Evolutionary conservation across 2,797 vertebrate genomes (phyloP), one percentile per base, ranked within the genome.

Genomic region (Sebastes kiyomatsui): DNA sequence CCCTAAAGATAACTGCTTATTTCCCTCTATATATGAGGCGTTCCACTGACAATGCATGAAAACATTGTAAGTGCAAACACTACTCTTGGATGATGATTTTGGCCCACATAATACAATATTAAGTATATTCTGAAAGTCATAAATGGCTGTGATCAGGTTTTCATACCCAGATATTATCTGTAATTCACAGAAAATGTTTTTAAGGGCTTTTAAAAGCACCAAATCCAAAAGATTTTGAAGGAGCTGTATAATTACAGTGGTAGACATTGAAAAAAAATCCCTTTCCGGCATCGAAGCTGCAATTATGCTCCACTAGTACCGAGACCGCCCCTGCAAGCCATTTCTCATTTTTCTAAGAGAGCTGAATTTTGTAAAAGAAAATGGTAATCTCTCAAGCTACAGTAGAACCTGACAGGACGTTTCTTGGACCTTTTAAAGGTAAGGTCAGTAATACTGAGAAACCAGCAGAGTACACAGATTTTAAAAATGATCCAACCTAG

Each of bases 281-380:
- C 55, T 30, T 28, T 38, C 38, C 52, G 38, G 46, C 60, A 66
- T 67, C 35, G 22, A 42, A 55, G 62, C 71, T 79, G 42, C 46
- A 84, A 76, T 87, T 79, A 85, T 78, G 77, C 77, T 64, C 42
- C 52, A 67, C 81, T 14, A 16, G 42, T 0, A 54, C 27, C 8
- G 28, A 72, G 68, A 42, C 28, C n/a, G 5, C 52, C 61, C 27
- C 25, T 59, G 54, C 33, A 11, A 11, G 30, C n/a, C 27, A 23
- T 69, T 72, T 72, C 58, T 80, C 9, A 58, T 58, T 66, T 73
- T 62, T 23, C 33, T 25, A 23, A 69, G 65, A 67, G 65, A 70
- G 58, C 54, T 62, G 52, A 49, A 71, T 79, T 77, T 56, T 61
- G 35, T 13, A 30, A 52, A 0, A 58, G 60, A 52, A 77, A 83